Evolutionary conservation across 2,888 invertebrate genomes (phyloP), one percentile per base, ranked within the genome.

Genomic region (Hirtodrosophila confusa): DNA sequence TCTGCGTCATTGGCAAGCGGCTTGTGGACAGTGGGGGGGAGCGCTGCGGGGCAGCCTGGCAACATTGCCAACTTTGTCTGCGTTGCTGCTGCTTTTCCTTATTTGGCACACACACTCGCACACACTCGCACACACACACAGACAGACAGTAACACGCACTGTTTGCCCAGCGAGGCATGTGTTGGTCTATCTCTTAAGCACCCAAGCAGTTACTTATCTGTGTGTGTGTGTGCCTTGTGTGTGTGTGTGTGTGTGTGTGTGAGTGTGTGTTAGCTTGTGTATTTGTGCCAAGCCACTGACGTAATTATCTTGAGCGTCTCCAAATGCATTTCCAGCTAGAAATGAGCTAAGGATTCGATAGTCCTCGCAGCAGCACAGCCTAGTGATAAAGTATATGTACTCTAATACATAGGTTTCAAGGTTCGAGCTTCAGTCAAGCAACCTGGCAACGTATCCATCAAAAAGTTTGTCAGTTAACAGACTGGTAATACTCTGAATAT

Each of bases 291-390:
- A 80, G 67, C 82, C 76, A 72, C 80, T 84, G 88, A 88, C 80
- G 88, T 86, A 86, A 84, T 84, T 80, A 73, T 86, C 78, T 69
- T 78, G 68, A 86, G 68, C 82, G 63, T 68, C 68, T 65, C 41
- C 65, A 78, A 87, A 78, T 84, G 87, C 87, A 86, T 80, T 86
- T 78, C 47, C 49, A 50, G 54, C 56, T 64, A 80, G 82, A 68
- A 85, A 75, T 74, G 82, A 60, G 60, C 49, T 11, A 36, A 47
- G 60, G 58, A 27, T 43, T 40, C 36, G 48, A 54, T 29, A 37
- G 9, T 50, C 29, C 3, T 9, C 8, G 27, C 6, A 27, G 27
- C 27, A 5, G 6, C 3, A 27, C 3, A 27, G 27, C 27, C 27
- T 27, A 5, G 4, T 6, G 27, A 27, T 17, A 17, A 17, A 17